Percentiles rank a stretch among this genome's conserved stretches.
Evolutionary conservation across 2,113 vertebrate genomes (phyloP).

Genomic region (Amazona vittata): DNA sequence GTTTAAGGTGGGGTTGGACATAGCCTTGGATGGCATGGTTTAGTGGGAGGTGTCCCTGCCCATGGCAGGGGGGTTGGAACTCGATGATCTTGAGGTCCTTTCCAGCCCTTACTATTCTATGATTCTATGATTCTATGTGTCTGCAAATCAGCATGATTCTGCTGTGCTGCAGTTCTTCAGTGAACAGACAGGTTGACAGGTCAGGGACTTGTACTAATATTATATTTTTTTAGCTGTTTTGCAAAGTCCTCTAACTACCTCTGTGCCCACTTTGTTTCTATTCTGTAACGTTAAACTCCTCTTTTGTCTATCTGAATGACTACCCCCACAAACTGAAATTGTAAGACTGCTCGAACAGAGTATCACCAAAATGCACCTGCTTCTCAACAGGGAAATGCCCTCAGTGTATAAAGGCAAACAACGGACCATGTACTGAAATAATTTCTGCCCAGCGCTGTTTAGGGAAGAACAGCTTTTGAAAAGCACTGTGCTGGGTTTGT

Average conservation of each 20-base stretch:
- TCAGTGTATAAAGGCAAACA: not conserved
- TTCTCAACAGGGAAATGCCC: not conserved
- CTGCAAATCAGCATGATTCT: not conserved
- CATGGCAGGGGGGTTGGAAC: too few species aligned
- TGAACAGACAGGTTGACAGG: not conserved
- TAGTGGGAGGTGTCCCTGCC: too few species aligned
- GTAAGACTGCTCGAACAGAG: not conserved
- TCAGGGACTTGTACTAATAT: not conserved
- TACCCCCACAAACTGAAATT: not conserved
- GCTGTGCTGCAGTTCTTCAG: not conserved
- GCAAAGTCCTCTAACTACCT: not conserved
- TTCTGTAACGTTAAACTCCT: not conserved
- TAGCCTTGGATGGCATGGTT: too few species aligned
- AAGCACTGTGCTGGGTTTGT: not conserved
- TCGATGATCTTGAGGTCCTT: too few species aligned
- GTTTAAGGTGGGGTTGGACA: too few species aligned
- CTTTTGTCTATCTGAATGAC: not conserved
- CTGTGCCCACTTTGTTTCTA: not conserved
- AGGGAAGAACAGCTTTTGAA: not conserved
- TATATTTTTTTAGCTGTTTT: not conserved
- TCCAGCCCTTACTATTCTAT: too few species aligned
- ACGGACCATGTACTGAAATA: not conserved
- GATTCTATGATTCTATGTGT: too few species aligned
- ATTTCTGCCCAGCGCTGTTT: not conserved
- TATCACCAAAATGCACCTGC: not conserved